Conservation (phyloP, 2,113 vertebrate genomes). For the Ictidomys tridecemlineatus region DNA sequence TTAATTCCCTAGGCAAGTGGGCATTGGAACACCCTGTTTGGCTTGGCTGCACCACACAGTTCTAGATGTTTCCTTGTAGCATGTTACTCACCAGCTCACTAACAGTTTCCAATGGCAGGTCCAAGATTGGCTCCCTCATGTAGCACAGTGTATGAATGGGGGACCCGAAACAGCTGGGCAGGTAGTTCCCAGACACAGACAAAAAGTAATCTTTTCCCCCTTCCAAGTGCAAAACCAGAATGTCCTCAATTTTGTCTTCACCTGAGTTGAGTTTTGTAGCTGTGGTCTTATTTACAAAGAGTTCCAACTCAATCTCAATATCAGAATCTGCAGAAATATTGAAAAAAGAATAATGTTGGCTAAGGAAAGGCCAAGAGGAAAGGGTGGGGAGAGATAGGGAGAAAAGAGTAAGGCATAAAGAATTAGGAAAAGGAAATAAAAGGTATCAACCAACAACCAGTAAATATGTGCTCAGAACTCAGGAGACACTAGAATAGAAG, state of each 20-base stretch:
- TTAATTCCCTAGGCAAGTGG: neutral
- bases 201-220: conserved; percentile 98
- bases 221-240: conserved; percentile 95
- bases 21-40: neutral
- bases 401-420: neutral
- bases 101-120: conserved; percentile 90
- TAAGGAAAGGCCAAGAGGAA: neutral
- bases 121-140: conserved; percentile 94
- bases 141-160: conserved; percentile 92
- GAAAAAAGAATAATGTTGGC: conserved; percentile 27
- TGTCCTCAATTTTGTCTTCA: conserved; percentile 95
- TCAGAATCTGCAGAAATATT: conserved; percentile 89
- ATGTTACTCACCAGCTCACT: conserved; percentile 90
- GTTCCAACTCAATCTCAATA: conserved; percentile 93
- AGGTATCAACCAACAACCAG: conserved; percentile 1
- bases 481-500: neutral
- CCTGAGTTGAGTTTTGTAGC: conserved; percentile 94
- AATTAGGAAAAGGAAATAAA: neutral
- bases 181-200: conserved; percentile 94
- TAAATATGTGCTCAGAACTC: neutral
- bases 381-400: neutral
- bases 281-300: conserved; percentile 96
- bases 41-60: neutral
- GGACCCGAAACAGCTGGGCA: conserved; percentile 96
- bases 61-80: neutral